Base-by-base conservation (phyloP, 2,888 invertebrate species). In the Cataglyphis rosenhaueri region DNA sequence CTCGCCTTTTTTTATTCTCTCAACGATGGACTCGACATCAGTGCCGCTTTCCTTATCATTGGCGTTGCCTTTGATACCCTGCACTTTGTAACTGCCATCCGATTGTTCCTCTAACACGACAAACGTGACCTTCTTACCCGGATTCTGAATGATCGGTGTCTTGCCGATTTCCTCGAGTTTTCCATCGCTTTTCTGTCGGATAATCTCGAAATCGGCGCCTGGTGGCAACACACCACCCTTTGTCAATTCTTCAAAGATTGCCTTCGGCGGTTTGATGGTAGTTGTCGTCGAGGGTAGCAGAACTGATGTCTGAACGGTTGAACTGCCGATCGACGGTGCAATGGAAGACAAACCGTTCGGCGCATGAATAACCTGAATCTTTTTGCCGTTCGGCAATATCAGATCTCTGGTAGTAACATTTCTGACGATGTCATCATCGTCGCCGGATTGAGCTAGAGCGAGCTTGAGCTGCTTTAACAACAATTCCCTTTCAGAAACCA, bases 101-200 rank as follows among this genome's bases (percentile, higher is more conserved):
- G 97, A 96, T 93, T 98, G 98, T 92, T 98, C 98, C 94, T 98
- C 98, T 15, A 98, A 95, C 64, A 98, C 97, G 0, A 98, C 98
- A 91, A 98, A 98, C 0, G 98, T 98, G 0, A 98, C 97, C 92
- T 98, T 97, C 94, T 98, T 98, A 87, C 96, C 96, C 0, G 96
- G 92, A 88, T 94, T 96, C 66, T 96, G 95, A 41, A 96, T 96
- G 44, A 96, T 70, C 0, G 96, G 95, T 59, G 96, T 93, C 79
- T 96, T 96, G 0, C 95, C 95, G 0, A 97, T 95, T 91, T 97
- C 96, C 91, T 97, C 97, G 0, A 97, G 94, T 89, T 96, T 96
- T 1, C 97, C 97, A 85, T 96, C 96, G 64, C 96, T 96, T 25
- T 96, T 96, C 76, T 97, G 97, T 91, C 97, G 96, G n/a, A 97